Evolutionary conservation across 2,797 vertebrate genomes (phyloP).

Genomic region (Sebastolobus alascanus): DNA sequence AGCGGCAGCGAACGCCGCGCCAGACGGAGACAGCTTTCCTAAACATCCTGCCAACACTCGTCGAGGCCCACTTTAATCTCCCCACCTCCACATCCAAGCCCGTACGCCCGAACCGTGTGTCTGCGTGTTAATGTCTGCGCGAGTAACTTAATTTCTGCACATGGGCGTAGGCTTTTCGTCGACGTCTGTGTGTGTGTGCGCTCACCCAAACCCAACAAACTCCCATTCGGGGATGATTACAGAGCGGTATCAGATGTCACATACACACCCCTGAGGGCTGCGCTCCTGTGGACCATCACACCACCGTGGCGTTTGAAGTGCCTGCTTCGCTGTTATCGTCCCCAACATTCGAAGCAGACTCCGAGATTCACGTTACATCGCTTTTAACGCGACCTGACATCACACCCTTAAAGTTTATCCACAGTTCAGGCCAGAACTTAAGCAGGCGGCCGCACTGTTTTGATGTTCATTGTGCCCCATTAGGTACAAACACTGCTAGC

Average conservation of each 20-base stretch:
- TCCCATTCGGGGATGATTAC: constrained; percentile 72
- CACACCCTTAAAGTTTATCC: constrained; percentile 49
- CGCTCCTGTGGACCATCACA: constrained; percentile 78
- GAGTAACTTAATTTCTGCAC: constrained; percentile 33
- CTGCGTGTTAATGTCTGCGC: constrained; percentile 24
- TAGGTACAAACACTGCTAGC: constrained; percentile 12
- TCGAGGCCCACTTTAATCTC: constrained; percentile 65
- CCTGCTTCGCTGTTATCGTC: constrained; percentile 59
- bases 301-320: constrained; percentile 59
- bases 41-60: constrained; percentile 68
- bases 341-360: constrained; percentile 58
- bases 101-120: constrained; percentile 30
- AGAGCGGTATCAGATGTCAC: constrained; percentile 65
- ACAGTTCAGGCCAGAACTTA: constrained; percentile 20
- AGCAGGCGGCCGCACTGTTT: constrained; percentile 12
- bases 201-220: constrained; percentile 65
- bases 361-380: constrained; percentile 47
- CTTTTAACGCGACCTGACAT: constrained; percentile 62
- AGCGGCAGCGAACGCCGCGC: constrained; percentile 29
- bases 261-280: constrained; percentile 57
- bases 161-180: constrained; percentile 58
- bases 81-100: constrained; percentile 30
- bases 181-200: constrained; percentile 19
- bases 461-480: constrained; percentile 25
- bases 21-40: constrained; percentile 59